Base-by-base conservation (phyloP, 2,113 vertebrate genomes). In the Campylorhamphus procurvoides region DNA sequence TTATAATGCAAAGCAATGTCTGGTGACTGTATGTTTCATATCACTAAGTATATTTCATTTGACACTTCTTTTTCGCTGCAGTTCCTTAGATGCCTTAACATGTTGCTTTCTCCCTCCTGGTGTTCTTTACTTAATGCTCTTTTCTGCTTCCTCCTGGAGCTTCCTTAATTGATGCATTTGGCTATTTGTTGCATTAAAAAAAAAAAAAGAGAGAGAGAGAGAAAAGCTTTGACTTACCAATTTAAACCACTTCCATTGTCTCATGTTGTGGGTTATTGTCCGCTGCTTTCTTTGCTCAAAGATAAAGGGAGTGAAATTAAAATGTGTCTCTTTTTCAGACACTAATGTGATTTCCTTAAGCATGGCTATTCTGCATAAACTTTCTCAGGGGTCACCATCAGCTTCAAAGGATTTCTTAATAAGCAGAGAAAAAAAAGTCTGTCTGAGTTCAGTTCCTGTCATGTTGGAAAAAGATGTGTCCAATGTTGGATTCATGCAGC, bases 381-480 rank as follows among this genome's bases (percentile, higher is more conserved):
- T 93, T 92, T 96, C 68, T 49, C 29, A 90, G 64, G 25, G 87
- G 55, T 95, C 90, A 64, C 22, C 82, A 81, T 39, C 19, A 81
- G 44, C 95, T 94, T 96, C 93, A 94, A 96, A 97, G 90, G 56
- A 59, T 86, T 95, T 88, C 89, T 94, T 93, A 90, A 86, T 47
- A 94, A 86, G 73, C 33, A 78, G n/a, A 73, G 27, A 58, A 80
- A 42, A 74, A 90, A 90, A 80, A 63, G 10, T 22, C 64, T 85
- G 93, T 76, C 90, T 93, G 83, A 27, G 40, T 87, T 96, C 92
- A 94, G 92, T 96, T 97, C 93, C 94, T 96, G 96, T 77, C 93
- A 96, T 90, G 92, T 90, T 95, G 94, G 86, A 64, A 90, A 94
- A 96, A 96, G 88, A 97, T 95, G 94, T 92, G 83, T 93, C 78